phyloP scores from a whole-genome alignment of 1,140 invertebrate genomes.

The Rhagoletis pomonella region DNA sequence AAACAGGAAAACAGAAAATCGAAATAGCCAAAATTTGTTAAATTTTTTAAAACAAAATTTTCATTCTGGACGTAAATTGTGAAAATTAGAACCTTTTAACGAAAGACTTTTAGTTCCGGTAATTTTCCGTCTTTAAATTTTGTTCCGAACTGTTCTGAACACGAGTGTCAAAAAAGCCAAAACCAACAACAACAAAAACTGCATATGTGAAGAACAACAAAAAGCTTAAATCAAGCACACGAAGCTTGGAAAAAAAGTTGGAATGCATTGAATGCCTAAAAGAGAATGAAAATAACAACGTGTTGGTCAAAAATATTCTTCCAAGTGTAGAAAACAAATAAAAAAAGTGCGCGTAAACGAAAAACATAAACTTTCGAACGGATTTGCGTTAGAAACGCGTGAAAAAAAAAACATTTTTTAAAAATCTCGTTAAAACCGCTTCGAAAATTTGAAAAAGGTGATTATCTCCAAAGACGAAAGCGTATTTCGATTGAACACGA shows the following conservation, averaged over 20 bases:
- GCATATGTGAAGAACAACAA: conserved; percentile 49
- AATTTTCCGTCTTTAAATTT: conserved; percentile 58
- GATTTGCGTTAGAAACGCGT: conserved; percentile 16
- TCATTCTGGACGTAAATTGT: conserved; percentile 42
- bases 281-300: conserved; percentile 43
- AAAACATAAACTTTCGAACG: conserved; percentile 3
- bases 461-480: background rate
- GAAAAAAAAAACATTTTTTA: conserved; percentile 11
- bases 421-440: conserved; percentile 16
- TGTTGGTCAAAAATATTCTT: conserved; percentile 39
- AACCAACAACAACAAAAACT: conserved; percentile 50
- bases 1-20: conserved; percentile 54
- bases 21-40: conserved; percentile 61
- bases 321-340: conserved; percentile 17
- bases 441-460: background rate
- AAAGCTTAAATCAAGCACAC: conserved; percentile 8
- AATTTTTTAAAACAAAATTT: conserved; percentile 55
- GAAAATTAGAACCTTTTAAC: conserved; percentile 58
- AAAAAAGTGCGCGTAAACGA: conserved; percentile 31
- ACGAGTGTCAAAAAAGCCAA: conserved; percentile 53
- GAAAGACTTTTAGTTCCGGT: conserved; percentile 51
- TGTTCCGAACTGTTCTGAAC: conserved; percentile 53
- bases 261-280: conserved; percentile 34
- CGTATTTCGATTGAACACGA: conserved; percentile 1
- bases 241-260: conserved; percentile 52